Evolutionary conservation across 2,888 invertebrate species (phyloP).

Genomic region (Lagria hirta): DNA sequence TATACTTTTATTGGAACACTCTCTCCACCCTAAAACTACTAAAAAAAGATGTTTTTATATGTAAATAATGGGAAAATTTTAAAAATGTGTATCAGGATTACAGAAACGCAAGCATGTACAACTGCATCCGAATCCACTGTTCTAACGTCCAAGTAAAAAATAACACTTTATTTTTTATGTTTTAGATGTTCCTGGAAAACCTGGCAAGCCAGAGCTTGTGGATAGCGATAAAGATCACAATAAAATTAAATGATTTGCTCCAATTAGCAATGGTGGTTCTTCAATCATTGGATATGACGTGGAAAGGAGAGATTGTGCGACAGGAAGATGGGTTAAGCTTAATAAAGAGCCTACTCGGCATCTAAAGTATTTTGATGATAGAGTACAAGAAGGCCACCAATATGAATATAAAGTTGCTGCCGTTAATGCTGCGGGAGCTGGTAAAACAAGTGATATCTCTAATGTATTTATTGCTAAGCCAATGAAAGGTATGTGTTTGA

Average conservation of each 20-base stretch:
- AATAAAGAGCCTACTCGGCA: slow-evolving; percentile 75
- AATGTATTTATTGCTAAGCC: slow-evolving; percentile 86
- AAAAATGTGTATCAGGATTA: too few relatives aligned
- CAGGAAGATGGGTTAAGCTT: slow-evolving; percentile 92
- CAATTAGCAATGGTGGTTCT: slow-evolving; percentile 88
- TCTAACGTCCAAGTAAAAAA: too few relatives aligned
- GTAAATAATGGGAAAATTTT: too few relatives aligned
- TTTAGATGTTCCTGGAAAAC: slow-evolving; percentile 81
- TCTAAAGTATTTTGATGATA: slow-evolving; percentile 81
- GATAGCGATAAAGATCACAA: slow-evolving; percentile 94
- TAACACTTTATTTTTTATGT: too few relatives aligned
- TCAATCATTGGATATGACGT: slow-evolving; percentile 92
- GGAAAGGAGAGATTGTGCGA: slow-evolving; percentile 95
- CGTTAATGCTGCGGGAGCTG: slow-evolving; percentile 91
- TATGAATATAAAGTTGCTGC: slow-evolving; percentile 96
- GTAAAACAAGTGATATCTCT: slow-evolving; percentile 86
- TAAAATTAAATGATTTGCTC: slow-evolving; percentile 88
- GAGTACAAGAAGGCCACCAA: slow-evolving; percentile 93
- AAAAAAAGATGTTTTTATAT: too few relatives aligned
- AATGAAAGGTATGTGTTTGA: slow-evolving; percentile 53
- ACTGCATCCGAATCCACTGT: too few relatives aligned
- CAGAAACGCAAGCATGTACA: too few relatives aligned
- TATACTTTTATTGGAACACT: too few relatives aligned
- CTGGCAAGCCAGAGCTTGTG: slow-evolving; percentile 85
- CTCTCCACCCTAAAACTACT: too few relatives aligned